These are phyloP conservation scores for Acanthurus leucopareius DNA, from an alignment of 2,797 vertebrate species.

Conservation along the genomic window DNA sequence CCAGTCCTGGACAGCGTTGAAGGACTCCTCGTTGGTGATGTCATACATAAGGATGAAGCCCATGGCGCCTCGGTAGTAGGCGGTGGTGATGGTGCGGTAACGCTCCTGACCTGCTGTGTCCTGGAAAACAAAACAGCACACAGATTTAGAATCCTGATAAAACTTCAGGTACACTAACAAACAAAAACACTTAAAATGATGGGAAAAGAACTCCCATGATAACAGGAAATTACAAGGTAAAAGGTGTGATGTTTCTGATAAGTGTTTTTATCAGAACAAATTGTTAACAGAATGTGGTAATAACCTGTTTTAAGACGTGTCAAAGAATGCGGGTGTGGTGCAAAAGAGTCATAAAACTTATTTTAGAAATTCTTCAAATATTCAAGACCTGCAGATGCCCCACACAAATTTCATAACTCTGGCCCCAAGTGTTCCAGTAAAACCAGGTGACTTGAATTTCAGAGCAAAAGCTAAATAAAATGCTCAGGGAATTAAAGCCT, in stretches of 20 bases:
- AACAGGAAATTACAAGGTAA: background rate
- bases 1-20: slow-evolving; percentile 98
- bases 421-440: background rate
- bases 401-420: no score
- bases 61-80: slow-evolving; percentile 98
- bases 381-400: no score
- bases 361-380: background rate
- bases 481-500: slow-evolving; percentile 54
- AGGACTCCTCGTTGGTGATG: slow-evolving; percentile 98
- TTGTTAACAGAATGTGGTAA: background rate
- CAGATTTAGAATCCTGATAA: background rate
- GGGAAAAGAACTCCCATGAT: no score
- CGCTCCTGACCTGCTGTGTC: slow-evolving; percentile 96
- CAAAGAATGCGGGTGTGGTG: no score
- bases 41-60: slow-evolving; percentile 99
- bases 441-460: slow-evolving; percentile 50
- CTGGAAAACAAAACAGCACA: slow-evolving; percentile 68
- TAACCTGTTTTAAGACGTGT: background rate
- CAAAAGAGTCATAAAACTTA: background rate
- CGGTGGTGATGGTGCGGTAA: slow-evolving; percentile 97
- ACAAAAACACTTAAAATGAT: background rate
- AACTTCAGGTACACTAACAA: background rate
- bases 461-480: slow-evolving; percentile 51
- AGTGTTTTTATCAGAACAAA: background rate
- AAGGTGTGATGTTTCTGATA: background rate